Evolutionary conservation across 2,888 invertebrate species (phyloP).

Genomic region (Perizoma flavofasciatum): DNA sequence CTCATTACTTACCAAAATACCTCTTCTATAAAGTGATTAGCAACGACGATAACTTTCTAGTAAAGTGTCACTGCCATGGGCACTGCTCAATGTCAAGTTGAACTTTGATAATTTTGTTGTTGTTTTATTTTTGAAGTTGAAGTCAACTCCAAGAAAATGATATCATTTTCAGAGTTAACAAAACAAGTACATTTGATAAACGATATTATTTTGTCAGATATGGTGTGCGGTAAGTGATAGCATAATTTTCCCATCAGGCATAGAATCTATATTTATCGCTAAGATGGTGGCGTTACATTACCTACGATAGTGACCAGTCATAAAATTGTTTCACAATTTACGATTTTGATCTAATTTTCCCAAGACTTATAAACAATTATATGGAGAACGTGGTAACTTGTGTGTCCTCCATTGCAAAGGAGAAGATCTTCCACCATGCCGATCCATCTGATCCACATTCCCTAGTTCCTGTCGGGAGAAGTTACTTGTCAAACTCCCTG

Average conservation of each 20-base stretch:
- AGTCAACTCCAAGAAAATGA: constrained; percentile 18
- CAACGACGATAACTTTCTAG: too few species aligned
- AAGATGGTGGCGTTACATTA: not conserved
- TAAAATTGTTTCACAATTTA: too few species aligned
- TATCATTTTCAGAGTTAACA: constrained; percentile 61
- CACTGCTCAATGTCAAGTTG: not conserved
- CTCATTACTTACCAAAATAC: too few species aligned
- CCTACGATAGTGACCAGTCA: not conserved
- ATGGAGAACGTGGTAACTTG: too few species aligned
- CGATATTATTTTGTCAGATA: constrained; percentile 66
- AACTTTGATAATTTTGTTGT: not conserved
- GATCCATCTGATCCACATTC: too few species aligned
- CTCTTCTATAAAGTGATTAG: too few species aligned
- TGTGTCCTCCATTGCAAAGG: too few species aligned
- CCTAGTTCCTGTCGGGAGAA: too few species aligned
- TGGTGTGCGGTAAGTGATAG: constrained; percentile 55
- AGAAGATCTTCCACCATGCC: too few species aligned
- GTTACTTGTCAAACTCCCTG: too few species aligned
- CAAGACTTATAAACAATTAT: too few species aligned
- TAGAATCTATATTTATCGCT: not conserved
- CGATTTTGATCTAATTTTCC: too few species aligned
- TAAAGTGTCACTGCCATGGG: not conserved
- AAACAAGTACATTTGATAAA: constrained; percentile 64
- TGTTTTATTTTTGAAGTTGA: not conserved
- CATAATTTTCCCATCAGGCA: not conserved